Evolutionary conservation across 2,113 vertebrate genomes (phyloP).

Genomic region (Bostrychus sinensis): DNA sequence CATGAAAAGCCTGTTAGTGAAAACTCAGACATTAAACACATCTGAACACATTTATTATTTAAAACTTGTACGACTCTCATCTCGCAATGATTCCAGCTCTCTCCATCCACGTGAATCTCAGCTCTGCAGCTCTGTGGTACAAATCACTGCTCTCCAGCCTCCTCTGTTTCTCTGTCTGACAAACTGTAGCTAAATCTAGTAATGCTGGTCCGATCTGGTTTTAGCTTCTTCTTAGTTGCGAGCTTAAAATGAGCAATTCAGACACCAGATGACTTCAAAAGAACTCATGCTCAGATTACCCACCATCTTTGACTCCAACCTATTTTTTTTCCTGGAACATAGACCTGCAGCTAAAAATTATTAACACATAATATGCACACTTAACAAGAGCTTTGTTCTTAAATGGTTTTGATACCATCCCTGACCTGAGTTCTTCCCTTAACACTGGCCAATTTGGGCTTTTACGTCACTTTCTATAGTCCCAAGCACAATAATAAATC

Average conservation of each 20-base stretch:
- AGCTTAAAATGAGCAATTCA: background rate
- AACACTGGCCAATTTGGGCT: too few relatives aligned
- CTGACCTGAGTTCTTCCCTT: too few relatives aligned
- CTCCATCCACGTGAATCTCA: background rate
- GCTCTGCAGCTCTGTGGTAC: background rate
- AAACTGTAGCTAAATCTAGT: background rate
- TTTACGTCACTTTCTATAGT: too few relatives aligned
- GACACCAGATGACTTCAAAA: background rate
- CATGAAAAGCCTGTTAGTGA: background rate
- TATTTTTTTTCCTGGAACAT: too few relatives aligned
- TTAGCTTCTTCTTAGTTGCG: too few relatives aligned
- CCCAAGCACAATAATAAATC: too few relatives aligned
- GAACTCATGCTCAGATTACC: too few relatives aligned
- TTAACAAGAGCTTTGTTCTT: too few relatives aligned
- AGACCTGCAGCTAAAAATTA: too few relatives aligned
- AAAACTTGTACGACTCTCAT: background rate
- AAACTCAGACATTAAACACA: background rate
- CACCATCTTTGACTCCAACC: too few relatives aligned
- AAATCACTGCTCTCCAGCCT: background rate
- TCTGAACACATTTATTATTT: slow-evolving; percentile 19
- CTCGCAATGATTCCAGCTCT: background rate
- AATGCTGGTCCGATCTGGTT: background rate
- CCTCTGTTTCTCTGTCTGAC: background rate
- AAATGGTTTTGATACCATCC: too few relatives aligned
- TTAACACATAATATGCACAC: too few relatives aligned